Percentiles rank a stretch among this genome's conserved stretches.
Conservation (phyloP, 2,888 invertebrate genomes). For the Pseudanteris insignis region DNA sequence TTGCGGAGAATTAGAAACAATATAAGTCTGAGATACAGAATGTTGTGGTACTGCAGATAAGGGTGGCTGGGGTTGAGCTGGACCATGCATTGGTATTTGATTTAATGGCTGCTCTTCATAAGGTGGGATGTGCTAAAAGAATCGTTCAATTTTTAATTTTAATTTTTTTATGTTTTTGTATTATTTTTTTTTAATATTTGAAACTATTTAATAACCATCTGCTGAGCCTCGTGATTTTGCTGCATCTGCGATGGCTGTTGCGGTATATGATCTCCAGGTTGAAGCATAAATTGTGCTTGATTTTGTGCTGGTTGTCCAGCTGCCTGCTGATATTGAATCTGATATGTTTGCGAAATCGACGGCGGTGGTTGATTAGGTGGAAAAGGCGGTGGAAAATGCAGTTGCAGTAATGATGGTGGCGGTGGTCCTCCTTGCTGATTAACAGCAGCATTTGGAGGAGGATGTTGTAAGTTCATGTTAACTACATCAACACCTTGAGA, state of each 20-base stretch:
- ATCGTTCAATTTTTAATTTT: too few relatives aligned
- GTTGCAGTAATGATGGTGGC: conserved; percentile 59
- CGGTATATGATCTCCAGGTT: conserved; percentile 57
- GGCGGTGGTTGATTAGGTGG: conserved; percentile 64
- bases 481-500: conserved; percentile 60
- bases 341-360: conserved; percentile 64
- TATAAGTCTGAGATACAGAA: conserved; percentile 53
- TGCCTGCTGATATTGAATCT: conserved; percentile 63
- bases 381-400: conserved; percentile 64
- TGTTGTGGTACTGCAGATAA: conserved; percentile 32
- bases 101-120: conserved; percentile 59
- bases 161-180: too few relatives aligned
- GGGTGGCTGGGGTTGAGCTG: conserved; percentile 46
- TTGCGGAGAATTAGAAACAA: conserved; percentile 55
- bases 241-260: conserved; percentile 53
- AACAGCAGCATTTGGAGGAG: conserved; percentile 58
- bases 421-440: conserved; percentile 62
- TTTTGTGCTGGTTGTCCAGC: conserved; percentile 59
- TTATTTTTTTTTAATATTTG: too few relatives aligned
- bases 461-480: conserved; percentile 63
- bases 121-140: conserved; percentile 53
- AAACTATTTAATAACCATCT: conserved; percentile 12
- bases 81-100: conserved; percentile 57
- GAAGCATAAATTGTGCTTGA: conserved; percentile 62
- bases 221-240: conserved; percentile 57